A percentile compares a stretch with the other conserved stretches of the same genome.
phyloP scores from a whole-genome alignment of 2,888 invertebrate genomes.

The Rhingia rostrata region DNA sequence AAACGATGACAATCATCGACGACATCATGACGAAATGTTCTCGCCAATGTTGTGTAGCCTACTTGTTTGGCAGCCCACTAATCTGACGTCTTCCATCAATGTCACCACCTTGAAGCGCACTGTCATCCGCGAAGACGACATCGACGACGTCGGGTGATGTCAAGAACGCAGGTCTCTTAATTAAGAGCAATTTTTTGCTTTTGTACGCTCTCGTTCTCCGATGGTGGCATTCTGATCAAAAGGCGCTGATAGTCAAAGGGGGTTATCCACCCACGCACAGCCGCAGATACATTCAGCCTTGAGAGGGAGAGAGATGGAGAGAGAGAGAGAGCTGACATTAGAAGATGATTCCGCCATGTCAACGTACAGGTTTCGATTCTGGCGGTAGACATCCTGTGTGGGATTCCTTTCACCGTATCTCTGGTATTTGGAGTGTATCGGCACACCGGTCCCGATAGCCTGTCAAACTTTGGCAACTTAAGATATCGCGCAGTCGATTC shows the following conservation, averaged over 20 bases:
- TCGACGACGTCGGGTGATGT: conserved; percentile 13
- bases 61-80: conserved; percentile 40
- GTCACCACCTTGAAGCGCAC: conserved; percentile 49
- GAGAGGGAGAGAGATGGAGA: conserved; percentile 50
- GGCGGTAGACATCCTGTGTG: conserved; percentile 62
- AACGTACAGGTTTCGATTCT: conserved; percentile 44
- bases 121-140: neutral
- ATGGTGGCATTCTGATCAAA: conserved; percentile 69
- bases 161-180: conserved; percentile 67
- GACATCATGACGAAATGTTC: conserved; percentile 72
- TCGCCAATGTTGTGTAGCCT: conserved; percentile 48
- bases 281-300: conserved; percentile 53
- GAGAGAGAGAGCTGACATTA: conserved; percentile 61
- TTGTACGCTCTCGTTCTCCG: conserved; percentile 63
- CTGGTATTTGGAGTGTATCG: conserved; percentile 65
- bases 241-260: conserved; percentile 46
- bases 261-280: conserved; percentile 65
- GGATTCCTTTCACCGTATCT: conserved; percentile 71
- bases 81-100: conserved; percentile 68
- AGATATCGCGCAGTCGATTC: conserved; percentile 71
- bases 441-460: conserved; percentile 54
- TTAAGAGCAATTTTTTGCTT: conserved; percentile 55
- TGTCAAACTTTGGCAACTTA: conserved; percentile 73
- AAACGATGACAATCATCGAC: conserved; percentile 62
- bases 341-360: conserved; percentile 67